Conservation (phyloP, 2,113 vertebrate genomes). For the Melanotaenia duboulayi region DNA sequence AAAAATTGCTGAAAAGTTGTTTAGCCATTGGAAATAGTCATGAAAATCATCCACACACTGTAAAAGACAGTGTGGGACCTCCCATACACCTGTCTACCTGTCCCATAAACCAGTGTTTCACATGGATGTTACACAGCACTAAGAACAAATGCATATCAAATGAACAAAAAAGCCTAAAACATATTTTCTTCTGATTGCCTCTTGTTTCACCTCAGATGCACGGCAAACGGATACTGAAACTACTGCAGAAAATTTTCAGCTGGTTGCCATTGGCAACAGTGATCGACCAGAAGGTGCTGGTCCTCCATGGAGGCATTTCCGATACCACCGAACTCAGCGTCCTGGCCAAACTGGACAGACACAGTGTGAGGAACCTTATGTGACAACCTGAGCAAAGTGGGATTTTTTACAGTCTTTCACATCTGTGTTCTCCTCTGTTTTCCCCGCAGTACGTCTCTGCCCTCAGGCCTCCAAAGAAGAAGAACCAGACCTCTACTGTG, state of each 20-base stretch:
- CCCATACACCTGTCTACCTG: too few relatives aligned
- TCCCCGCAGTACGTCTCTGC: conserved; percentile 83
- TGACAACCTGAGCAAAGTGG: neutral
- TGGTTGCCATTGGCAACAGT: conserved; percentile 92
- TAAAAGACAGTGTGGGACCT: too few relatives aligned
- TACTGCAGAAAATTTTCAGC: conserved; percentile 92
- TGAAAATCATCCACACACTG: too few relatives aligned
- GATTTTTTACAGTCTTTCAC: neutral
- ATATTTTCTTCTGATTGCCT: neutral
- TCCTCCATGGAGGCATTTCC: conserved; percentile 93
- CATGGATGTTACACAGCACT: too few relatives aligned
- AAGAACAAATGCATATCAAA: neutral
- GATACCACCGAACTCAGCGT: conserved; percentile 87
- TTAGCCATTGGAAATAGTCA: too few relatives aligned
- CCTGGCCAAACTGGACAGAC: conserved; percentile 87
- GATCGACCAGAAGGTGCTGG: conserved; percentile 91
- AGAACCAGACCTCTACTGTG: conserved; percentile 5
- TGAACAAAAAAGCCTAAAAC: neutral
- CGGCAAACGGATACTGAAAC: conserved; percentile 90
- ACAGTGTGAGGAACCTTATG: conserved; percentile 82
- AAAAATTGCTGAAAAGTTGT: too few relatives aligned
- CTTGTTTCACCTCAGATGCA: conserved; percentile 81
- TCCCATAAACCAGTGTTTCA: too few relatives aligned
- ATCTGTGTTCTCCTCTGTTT: neutral
- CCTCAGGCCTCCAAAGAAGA: conserved; percentile 85